Conservation (phyloP, 92 coral and sea anemone species). For the Paragorgia papillata region DNA sequence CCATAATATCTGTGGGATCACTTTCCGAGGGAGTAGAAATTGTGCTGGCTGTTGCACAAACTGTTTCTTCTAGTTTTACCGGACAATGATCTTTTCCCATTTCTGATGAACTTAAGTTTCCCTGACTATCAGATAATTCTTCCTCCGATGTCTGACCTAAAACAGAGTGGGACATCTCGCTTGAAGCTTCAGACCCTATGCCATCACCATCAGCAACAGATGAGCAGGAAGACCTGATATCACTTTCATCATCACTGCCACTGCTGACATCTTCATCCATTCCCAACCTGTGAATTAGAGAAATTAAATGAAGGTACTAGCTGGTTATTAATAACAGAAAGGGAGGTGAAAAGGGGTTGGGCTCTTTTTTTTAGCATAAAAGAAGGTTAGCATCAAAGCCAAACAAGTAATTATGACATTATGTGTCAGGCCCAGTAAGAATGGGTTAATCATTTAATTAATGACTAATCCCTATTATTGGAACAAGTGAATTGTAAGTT, state of each 20-base stretch:
- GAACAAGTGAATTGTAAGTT: too few relatives aligned
- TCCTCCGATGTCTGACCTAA: background rate
- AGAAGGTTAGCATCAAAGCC: too few relatives aligned
- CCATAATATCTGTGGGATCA: background rate
- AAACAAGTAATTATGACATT: background rate
- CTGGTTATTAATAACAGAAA: too few relatives aligned
- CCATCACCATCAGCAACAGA: background rate
- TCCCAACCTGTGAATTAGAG: constrained; percentile 71
- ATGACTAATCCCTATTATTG: too few relatives aligned
- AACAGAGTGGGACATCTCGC: background rate
- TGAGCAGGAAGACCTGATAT: constrained; percentile 17
- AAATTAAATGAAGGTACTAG: constrained; percentile 7
- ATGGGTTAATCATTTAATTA: too few relatives aligned
- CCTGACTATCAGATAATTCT: background rate
- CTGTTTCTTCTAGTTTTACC: constrained; percentile 10
- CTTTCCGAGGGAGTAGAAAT: background rate
- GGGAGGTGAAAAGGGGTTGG: too few relatives aligned
- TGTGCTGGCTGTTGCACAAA: constrained; percentile 20
- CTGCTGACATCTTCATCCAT: constrained; percentile 42
- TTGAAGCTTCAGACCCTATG: constrained; percentile 35
- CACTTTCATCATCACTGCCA: constrained; percentile 69
- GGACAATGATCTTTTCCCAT: background rate
- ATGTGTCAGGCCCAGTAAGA: too few relatives aligned
- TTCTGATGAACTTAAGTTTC: background rate
- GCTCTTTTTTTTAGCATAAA: too few relatives aligned